Conservation (phyloP, 2,113 vertebrate genomes). For the human region GRCh38 chr13:40486501-40487000, state of each 20-base stretch:
- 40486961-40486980: neutral
- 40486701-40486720: neutral
- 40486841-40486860: neutral
- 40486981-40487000: neutral
- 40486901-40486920: neutral
- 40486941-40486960: accelerated
- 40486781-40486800: neutral
- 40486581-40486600: accelerated
- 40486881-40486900: neutral
- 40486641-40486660: neutral
- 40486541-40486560: neutral
- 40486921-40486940: accelerated
- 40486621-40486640: neutral
- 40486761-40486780: neutral
- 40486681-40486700: neutral
- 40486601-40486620: neutral
- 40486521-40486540: neutral
- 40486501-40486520: neutral
- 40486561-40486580: neutral
- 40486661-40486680: neutral
- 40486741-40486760: neutral
- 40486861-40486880: neutral
- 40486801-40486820: neutral
- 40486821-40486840: neutral
- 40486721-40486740: neutral